These are phyloP conservation scores for Periophthalmus modestus DNA, from an alignment of 2,113 vertebrate genomes.

Conservation along the genomic window DNA sequence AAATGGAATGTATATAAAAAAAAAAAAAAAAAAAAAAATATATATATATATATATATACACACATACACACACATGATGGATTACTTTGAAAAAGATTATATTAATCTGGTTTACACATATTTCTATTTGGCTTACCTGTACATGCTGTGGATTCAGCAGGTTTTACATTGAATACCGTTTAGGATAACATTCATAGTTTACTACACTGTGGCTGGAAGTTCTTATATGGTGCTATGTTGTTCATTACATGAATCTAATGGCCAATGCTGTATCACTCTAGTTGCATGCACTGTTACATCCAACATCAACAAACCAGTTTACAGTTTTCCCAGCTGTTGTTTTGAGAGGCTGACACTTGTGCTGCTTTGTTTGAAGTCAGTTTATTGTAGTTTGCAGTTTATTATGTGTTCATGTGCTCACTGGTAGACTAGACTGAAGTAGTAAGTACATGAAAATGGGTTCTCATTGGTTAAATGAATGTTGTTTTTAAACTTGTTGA, in stretches of 20 bases:
- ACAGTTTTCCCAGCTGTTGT: conserved; percentile 4
- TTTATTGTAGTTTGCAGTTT: background rate
- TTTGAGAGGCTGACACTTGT: background rate
- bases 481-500: background rate
- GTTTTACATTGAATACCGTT: no score
- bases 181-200: no score
- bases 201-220: no score
- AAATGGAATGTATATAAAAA: no score
- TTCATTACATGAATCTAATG: background rate
- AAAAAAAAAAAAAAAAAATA: no score
- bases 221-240: background rate
- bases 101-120: no score
- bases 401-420: background rate
- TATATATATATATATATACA: no score
- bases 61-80: no score
- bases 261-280: background rate
- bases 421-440: background rate
- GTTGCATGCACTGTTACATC: background rate
- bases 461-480: background rate
- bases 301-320: background rate
- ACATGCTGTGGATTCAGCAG: no score
- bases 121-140: no score
- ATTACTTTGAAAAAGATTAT: no score
- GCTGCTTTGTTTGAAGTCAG: background rate
- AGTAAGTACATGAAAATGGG: background rate